Conservation (phyloP, 2,888 invertebrate genomes). For the Abscondita cerata region DNA sequence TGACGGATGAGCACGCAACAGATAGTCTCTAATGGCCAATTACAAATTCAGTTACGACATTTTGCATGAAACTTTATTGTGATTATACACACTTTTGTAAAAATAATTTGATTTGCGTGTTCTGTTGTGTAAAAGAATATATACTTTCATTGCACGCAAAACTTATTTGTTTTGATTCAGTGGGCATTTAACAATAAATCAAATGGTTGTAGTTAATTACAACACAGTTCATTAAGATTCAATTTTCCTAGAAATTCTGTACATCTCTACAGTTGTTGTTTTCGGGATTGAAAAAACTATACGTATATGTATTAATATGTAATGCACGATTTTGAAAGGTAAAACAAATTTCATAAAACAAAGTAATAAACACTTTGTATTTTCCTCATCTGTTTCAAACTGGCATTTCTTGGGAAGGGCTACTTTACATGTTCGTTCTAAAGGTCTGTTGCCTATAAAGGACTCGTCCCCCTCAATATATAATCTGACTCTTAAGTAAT, state of each 20-base stretch:
- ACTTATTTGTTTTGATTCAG: too few species aligned
- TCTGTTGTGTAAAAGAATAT: background rate
- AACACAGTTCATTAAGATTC: too few species aligned
- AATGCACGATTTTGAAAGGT: too few species aligned
- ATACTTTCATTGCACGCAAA: conserved; percentile 6
- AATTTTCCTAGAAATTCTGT: too few species aligned
- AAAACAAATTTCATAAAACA: too few species aligned
- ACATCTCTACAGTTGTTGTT: too few species aligned
- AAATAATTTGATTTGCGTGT: conserved; percentile 4
- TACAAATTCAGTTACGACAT: conserved; percentile 38
- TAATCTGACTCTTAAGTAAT: conserved; percentile 43
- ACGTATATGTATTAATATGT: too few species aligned
- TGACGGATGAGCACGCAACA: conserved; percentile 46
- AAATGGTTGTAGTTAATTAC: too few species aligned
- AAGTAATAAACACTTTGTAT: conserved; percentile 18
- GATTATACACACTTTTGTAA: conserved; percentile 6
- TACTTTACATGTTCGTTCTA: conserved; percentile 55
- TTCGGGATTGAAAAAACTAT: too few species aligned
- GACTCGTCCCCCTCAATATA: conserved; percentile 51
- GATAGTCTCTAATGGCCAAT: conserved; percentile 46
- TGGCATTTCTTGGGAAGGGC: conserved; percentile 53
- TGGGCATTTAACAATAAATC: too few species aligned
- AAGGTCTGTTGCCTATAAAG: conserved; percentile 52
- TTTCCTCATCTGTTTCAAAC: conserved; percentile 51
- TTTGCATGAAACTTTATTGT: conserved; percentile 13